phyloP scores from a whole-genome alignment of 2,113 vertebrate species.

The Mobula hypostoma region DNA sequence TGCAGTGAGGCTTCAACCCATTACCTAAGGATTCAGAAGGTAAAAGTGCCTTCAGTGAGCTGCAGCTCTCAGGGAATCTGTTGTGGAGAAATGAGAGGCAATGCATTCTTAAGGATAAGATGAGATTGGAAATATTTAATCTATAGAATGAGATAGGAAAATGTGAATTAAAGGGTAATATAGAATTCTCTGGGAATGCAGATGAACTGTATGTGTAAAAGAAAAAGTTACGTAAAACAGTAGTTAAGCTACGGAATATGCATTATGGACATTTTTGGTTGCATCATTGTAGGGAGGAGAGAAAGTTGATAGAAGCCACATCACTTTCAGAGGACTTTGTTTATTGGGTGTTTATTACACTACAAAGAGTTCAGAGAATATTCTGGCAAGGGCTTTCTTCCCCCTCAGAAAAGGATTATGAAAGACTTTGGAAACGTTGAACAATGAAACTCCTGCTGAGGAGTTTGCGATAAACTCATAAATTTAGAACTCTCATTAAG shows the following conservation, averaged over 20 bases:
- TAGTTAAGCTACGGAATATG: neutral
- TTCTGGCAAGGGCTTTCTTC: neutral
- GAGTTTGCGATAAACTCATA: neutral
- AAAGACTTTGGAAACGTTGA: neutral
- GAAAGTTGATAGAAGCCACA: neutral
- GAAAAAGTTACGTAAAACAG: neutral
- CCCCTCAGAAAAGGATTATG: neutral
- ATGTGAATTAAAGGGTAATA: neutral
- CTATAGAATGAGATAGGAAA: neutral
- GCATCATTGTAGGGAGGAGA: neutral
- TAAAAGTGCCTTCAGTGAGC: neutral
- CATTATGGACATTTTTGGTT: neutral
- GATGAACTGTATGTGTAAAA: neutral
- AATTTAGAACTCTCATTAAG: neutral
- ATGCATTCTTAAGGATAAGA: neutral
- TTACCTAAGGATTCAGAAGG: neutral
- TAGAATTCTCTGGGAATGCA: neutral
- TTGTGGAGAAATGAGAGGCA: neutral
- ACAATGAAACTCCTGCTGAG: neutral
- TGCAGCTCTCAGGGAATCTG: neutral
- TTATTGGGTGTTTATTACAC: neutral
- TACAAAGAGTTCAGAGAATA: neutral
- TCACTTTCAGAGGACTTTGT: neutral
- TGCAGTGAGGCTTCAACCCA: neutral
- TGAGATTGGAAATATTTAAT: neutral